Percentiles rank a stretch among this genome's conserved stretches.
Evolutionary conservation across 2,888 invertebrate genomes (phyloP).

Genomic region (Pammene fasciana): DNA sequence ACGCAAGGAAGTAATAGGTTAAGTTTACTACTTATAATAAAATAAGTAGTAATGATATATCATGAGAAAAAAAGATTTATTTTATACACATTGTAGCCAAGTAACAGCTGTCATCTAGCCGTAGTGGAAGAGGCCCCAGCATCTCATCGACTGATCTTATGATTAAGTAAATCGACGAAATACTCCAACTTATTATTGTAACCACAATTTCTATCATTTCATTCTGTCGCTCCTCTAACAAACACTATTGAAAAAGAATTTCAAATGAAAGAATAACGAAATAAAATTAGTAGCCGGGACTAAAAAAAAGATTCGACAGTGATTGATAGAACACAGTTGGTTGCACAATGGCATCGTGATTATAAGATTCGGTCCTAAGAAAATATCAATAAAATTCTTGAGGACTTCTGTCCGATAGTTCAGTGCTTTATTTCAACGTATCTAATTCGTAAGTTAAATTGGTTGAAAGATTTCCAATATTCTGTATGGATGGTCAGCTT

Average conservation of each 20-base stretch:
- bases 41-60: background rate
- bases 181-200: background rate
- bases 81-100: no score
- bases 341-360: constrained; percentile 70
- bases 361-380: constrained; percentile 66
- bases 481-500: constrained; percentile 54
- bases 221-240: background rate
- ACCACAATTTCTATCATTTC: constrained; percentile 3
- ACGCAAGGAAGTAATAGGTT: no score
- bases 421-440: constrained; percentile 40
- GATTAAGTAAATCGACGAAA: background rate
- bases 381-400: constrained; percentile 54
- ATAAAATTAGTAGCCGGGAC: constrained; percentile 41
- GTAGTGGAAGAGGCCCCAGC: background rate
- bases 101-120: background rate
- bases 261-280: constrained; percentile 37
- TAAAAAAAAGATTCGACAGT: constrained; percentile 53
- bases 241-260: constrained; percentile 16
- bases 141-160: background rate
- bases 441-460: constrained; percentile 45
- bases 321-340: constrained; percentile 70
- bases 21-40: no score
- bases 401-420: constrained; percentile 13
- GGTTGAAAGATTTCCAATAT: constrained; percentile 56
- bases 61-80: background rate